Evolutionary conservation across 2,113 vertebrate species (phyloP), one percentile per base, ranked within the genome.

Genomic region (Strix uralensis): DNA sequence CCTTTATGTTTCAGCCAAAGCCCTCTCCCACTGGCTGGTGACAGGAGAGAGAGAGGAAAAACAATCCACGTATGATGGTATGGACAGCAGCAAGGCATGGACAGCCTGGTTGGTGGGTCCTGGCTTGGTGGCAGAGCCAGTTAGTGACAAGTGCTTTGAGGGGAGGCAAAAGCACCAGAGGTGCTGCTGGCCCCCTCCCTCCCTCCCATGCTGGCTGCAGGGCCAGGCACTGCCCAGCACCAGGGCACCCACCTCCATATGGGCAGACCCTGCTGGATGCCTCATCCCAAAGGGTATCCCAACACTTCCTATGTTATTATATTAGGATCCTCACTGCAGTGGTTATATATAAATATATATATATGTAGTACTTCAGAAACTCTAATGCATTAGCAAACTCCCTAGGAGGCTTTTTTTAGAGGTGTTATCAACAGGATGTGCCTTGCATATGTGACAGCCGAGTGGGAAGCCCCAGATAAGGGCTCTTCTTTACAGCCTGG

Each of bases 391-490:
- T 59, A 83, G 62, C 72, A 83, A 34, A 70, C 49, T 69, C 63
- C 30, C n/a, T 6, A 18, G 34, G 26, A 73, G 34, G 80, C 46
- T 86, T 92, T 94, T 96, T 91, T 83, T 69, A 92, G 86, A 73
- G 81, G 80, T 83, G 86, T 65, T 88, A 88, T 94, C 92, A 84
- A 90, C 91, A 94, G 94, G 83, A 91, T 91, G 61, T 66, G 58
- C 47, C 44, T 88, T 84, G 32, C 71, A 26, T 81, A 85, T 42
- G 46, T 81, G 83, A 66, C 80, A 94, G 92, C 25, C 0, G 5
- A 6, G 15, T 67, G 87, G 80, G 91, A 81, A 92, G 47, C 62
- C n/a, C 42, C 16, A 4, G 72, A 81, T 66, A 81, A 91, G 32
- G 22, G 52, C 29, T 86, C 58, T 63, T 84, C 72, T 74, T 88